phyloP scores from a whole-genome alignment of 2,113 vertebrate genomes.

The Microtus oregoni region DNA sequence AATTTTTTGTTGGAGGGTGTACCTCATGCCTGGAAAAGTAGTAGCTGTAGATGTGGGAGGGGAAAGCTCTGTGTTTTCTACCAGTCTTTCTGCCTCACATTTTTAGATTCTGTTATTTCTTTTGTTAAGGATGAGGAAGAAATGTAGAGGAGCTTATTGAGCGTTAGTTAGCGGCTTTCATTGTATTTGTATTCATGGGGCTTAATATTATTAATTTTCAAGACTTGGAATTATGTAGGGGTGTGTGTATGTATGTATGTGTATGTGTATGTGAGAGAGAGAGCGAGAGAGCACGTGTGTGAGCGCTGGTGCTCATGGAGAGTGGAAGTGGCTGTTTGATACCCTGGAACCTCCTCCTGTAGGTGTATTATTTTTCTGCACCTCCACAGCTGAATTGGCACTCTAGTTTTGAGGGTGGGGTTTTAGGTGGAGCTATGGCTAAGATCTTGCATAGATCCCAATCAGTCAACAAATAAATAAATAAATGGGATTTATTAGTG shows the following conservation, averaged over 20 bases:
- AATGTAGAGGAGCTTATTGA: neutral
- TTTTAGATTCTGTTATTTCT: neutral
- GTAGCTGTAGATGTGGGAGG: neutral
- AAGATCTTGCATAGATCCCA: neutral
- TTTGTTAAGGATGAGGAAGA: neutral
- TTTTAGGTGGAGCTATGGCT: neutral
- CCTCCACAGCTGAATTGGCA: neutral
- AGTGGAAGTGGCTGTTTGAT: neutral
- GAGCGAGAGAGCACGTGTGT: too few species aligned
- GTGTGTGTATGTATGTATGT: too few species aligned
- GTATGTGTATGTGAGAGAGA: too few species aligned
- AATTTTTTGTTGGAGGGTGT: neutral
- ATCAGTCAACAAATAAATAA: too few species aligned
- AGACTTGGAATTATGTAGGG: neutral
- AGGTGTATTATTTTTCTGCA: neutral
- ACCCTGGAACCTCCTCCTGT: neutral
- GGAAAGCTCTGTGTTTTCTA: neutral
- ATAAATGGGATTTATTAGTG: neutral
- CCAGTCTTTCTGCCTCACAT: neutral
- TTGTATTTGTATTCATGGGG: neutral
- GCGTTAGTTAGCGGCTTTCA: neutral
- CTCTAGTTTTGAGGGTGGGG: neutral
- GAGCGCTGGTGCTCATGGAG: neutral
- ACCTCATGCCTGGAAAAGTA: too few species aligned
- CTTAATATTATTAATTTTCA: conserved; percentile 12